A percentile compares a stretch with the other conserved stretches of the same genome.
Evolutionary conservation across 2,113 vertebrate species (phyloP).

Genomic region (Mormoops blainvillei): DNA sequence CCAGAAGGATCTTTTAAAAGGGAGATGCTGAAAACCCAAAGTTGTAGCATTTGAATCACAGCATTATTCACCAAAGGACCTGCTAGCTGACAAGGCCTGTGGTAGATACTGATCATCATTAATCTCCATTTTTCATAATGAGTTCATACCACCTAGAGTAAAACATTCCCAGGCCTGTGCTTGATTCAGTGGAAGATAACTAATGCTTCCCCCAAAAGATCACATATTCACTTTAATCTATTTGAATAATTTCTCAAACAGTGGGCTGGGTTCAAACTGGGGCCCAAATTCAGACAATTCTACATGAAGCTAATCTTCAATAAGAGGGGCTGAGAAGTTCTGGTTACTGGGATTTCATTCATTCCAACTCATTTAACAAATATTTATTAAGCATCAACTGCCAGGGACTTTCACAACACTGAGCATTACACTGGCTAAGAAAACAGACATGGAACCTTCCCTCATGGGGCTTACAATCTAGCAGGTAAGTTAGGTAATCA

Average conservation of each 20-base stretch:
- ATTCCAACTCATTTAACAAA: background rate
- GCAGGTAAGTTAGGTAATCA: background rate
- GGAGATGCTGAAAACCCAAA: background rate
- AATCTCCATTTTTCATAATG: background rate
- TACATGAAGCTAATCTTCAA: background rate
- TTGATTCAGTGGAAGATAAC: background rate
- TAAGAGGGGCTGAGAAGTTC: background rate
- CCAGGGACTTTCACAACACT: background rate
- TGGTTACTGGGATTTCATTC: background rate
- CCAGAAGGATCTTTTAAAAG: background rate
- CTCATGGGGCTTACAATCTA: background rate
- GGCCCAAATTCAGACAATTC: background rate
- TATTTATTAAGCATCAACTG: background rate
- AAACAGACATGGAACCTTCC: background rate
- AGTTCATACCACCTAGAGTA: background rate
- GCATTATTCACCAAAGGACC: background rate
- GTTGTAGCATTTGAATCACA: background rate
- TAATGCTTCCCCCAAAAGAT: background rate
- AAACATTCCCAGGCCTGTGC: background rate
- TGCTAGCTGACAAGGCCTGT: too few relatives aligned
- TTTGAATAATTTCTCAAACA: background rate
- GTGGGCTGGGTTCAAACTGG: background rate
- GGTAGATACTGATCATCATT: too few relatives aligned
- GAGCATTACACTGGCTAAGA: background rate
- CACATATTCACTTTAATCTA: background rate